Percentiles rank a stretch among this genome's conserved stretches.
Evolutionary conservation across 2,888 invertebrate genomes (phyloP).

Genomic region (Priocnemis perturbator): DNA sequence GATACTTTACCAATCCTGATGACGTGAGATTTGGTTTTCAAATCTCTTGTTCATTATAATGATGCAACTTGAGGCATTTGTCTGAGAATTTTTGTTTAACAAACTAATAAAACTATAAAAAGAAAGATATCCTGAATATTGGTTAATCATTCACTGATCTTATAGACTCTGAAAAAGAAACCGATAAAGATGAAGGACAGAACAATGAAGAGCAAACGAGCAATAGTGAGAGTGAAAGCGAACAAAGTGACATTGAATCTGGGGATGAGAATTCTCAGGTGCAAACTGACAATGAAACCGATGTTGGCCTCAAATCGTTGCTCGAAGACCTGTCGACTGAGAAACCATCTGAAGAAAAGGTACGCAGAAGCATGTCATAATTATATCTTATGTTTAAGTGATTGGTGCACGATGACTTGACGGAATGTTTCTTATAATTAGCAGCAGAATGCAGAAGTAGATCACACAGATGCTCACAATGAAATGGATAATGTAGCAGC

Average conservation of each 20-base stretch:
- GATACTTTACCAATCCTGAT: constrained; percentile 68
- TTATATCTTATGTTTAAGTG: not conserved
- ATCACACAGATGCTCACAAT: constrained; percentile 80
- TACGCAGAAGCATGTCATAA: constrained; percentile 9
- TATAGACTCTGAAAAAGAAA: constrained; percentile 65
- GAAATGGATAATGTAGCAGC: constrained; percentile 95
- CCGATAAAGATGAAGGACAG: constrained; percentile 65
- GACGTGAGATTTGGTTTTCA: constrained; percentile 63
- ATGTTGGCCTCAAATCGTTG: constrained; percentile 79
- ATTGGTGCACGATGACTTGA: not conserved
- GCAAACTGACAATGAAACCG: constrained; percentile 74
- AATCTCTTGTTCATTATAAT: constrained; percentile 60
- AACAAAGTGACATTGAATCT: constrained; percentile 70
- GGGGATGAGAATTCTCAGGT: constrained; percentile 67
- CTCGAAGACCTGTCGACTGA: constrained; percentile 76
- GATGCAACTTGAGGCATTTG: constrained; percentile 72
- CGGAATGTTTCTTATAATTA: not conserved
- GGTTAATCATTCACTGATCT: not conserved
- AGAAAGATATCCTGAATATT: constrained; percentile 1
- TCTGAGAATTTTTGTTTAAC: constrained; percentile 55
- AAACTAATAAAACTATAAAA: not conserved
- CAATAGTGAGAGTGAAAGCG: constrained; percentile 59
- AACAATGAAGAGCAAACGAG: constrained; percentile 60
- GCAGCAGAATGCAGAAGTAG: constrained; percentile 59
- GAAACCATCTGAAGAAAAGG: constrained; percentile 51